Base-by-base conservation (phyloP, 2,888 invertebrate genomes). In the Oscheius myriophilus region DNA sequence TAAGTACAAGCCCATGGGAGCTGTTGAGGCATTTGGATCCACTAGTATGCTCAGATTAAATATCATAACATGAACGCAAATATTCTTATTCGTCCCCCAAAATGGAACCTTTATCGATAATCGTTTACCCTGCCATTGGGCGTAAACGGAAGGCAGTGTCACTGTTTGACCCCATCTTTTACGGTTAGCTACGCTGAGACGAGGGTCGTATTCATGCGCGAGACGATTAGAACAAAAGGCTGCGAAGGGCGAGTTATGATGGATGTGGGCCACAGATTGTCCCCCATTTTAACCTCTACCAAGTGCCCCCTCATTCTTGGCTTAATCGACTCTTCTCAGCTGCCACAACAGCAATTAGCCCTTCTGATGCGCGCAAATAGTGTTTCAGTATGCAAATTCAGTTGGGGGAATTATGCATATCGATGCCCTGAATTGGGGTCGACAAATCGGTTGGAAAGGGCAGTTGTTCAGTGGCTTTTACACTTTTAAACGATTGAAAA, bases 291-390 rank as follows among this genome's bases (percentile, higher is more conserved):
- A 33, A 3, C 33, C 33, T 33, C 33, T 18, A 49, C 33, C 33
- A 33, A 33, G 33, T 33, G 33, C 33, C 33, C 33, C 33, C 33
- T 49, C 21, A 6, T 21, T 49, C 21, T 9, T 49, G 33, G 33
- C 33, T 33, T 61, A 61, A 61, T 61, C 49, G 61, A 49, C 43
- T 33, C 59, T 45, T 59, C n/a, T n/a, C 59, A 59, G 26, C 61
- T 61, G 61, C 49, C 61, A 61, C n/a, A 46, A 46, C 46, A 49
- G 39, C 61, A 61, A 61, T 61, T 61, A 61, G 61, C 46, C n/a
- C 46, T 61, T 61, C 49, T 61, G 61, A 61, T 61, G 61, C 61
- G 61, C 46, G 61, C 61, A 61, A 61, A 61, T 61, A 61, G 46
- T 61, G 61, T 61, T 46, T 45, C 59, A 43, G 23, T 49, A 61